Conservation (phyloP, 2,797 vertebrate species). For the Macropodus opercularis region DNA sequence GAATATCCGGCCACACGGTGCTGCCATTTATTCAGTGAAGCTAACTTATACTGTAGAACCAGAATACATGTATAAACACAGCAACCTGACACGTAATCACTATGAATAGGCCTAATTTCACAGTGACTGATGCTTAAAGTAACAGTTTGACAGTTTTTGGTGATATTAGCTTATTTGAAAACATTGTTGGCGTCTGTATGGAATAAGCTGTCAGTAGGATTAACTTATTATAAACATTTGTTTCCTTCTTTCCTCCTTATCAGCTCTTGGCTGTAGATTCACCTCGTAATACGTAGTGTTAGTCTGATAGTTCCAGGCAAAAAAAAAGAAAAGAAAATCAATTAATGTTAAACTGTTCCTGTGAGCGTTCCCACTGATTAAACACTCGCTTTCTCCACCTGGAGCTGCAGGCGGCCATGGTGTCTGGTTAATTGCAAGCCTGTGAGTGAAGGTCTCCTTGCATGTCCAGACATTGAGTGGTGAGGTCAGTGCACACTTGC, state of each 20-base stretch:
- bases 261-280: not conserved
- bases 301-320: not conserved
- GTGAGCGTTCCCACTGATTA: not conserved
- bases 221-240: not conserved
- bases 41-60: no score
- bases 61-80: not conserved
- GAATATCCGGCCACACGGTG: not conserved
- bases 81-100: not conserved
- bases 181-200: no score
- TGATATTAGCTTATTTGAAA: no score
- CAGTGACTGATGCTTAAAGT: not conserved
- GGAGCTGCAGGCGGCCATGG: not conserved
- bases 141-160: not conserved
- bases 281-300: not conserved
- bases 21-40: slow-evolving; percentile 9
- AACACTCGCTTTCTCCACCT: not conserved
- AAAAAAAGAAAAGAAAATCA: no score
- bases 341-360: not conserved
- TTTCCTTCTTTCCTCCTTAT: no score
- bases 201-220: no score
- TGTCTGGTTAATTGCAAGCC: not conserved
- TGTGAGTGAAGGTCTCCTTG: slow-evolving; percentile 6
- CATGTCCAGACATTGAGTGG: not conserved
- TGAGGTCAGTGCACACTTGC: not conserved
- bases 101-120: no score